Conservation (phyloP, 2,113 vertebrate genomes). For the Bolborhynchus lineola region DNA sequence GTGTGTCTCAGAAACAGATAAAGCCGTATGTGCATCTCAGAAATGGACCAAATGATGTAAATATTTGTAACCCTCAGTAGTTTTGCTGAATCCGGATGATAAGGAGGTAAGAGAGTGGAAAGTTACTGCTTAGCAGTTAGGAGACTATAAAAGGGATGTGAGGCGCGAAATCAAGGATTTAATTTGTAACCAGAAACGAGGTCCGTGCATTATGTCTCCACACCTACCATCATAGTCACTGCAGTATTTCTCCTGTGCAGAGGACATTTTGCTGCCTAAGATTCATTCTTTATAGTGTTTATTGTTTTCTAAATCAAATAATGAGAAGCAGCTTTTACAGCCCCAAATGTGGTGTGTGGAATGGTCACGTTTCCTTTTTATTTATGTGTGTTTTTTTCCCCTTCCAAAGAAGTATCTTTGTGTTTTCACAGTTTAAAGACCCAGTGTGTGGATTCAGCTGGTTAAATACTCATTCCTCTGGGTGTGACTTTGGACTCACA, state of each 20-base stretch:
- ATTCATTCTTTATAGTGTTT: not conserved
- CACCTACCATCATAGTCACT: not conserved
- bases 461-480: not conserved
- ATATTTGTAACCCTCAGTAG: no score
- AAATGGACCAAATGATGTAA: no score
- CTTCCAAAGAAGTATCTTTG: not conserved
- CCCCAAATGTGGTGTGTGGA: not conserved
- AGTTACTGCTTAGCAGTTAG: no score
- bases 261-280: not conserved
- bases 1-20: no score
- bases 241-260: not conserved
- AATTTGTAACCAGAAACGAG: no score
- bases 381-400: not conserved
- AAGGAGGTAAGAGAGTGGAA: no score
- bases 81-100: no score
- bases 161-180: no score
- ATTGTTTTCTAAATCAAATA: not conserved
- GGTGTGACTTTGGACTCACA: accelerated
- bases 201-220: no score
- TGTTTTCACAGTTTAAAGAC: not conserved
- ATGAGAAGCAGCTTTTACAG: not conserved
- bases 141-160: no score
- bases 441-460: not conserved
- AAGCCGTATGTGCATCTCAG: no score
- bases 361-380: accelerated